A percentile compares a stretch with the other conserved stretches of the same genome.
Conservation (phyloP, 2,888 invertebrate species). For the Ptilodon capucinus region DNA sequence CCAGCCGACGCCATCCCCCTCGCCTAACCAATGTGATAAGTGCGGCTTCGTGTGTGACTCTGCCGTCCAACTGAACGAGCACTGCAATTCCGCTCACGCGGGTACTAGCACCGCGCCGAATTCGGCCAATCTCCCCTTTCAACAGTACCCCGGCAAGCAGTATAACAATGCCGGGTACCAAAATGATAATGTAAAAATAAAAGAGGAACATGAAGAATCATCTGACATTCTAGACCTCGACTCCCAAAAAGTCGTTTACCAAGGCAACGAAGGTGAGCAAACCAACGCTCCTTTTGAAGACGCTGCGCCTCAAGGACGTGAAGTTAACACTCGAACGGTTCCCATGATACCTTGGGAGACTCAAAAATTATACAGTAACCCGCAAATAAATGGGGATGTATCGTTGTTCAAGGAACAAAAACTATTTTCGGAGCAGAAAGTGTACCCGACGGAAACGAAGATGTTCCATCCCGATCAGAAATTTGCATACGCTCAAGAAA, state of each 20-base stretch:
- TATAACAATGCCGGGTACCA: conserved; percentile 72
- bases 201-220: conserved; percentile 87
- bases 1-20: conserved; percentile 87
- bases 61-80: conserved; percentile 88
- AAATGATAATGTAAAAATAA: conserved; percentile 76
- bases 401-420: conserved; percentile 78
- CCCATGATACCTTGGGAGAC: conserved; percentile 84
- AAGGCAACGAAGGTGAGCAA: conserved; percentile 82
- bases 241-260: conserved; percentile 93
- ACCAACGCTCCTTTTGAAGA: conserved; percentile 67
- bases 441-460: conserved; percentile 67
- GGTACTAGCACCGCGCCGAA: conserved; percentile 64
- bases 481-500: conserved; percentile 73
- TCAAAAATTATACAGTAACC: conserved; percentile 70
- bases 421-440: conserved; percentile 75
- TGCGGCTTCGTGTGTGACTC: conserved; percentile 91
- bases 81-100: conserved; percentile 87
- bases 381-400: conserved; percentile 75
- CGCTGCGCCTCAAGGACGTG: conserved; percentile 61
- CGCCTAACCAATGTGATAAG: conserved; percentile 91
- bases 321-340: conserved; percentile 77
- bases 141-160: conserved; percentile 77
- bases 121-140: conserved; percentile 75
- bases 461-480: conserved; percentile 78
- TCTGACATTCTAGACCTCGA: conserved; percentile 93